phyloP scores from a whole-genome alignment of 2,888 invertebrate species.

The Morpho achilles region DNA sequence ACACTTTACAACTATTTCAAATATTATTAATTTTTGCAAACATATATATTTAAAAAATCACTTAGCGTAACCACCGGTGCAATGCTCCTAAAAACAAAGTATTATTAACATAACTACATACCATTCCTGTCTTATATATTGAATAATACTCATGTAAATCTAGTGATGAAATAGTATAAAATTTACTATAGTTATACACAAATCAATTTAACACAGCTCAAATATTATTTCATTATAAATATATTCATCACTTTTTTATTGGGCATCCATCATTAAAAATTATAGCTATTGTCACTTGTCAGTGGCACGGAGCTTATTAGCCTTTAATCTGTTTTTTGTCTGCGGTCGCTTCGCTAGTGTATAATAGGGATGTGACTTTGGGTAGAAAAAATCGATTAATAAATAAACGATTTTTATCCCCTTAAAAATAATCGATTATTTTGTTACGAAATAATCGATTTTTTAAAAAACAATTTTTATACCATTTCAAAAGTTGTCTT shows the following conservation, averaged over 20 bases:
- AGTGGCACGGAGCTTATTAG: too few species aligned
- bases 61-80: constrained; percentile 56
- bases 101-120: constrained; percentile 35
- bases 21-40: constrained; percentile 1
- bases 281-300: constrained; percentile 7
- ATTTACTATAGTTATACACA: constrained; percentile 37
- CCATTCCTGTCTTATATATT: constrained; percentile 48
- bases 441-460: too few species aligned
- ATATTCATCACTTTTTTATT: constrained; percentile 38
- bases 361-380: too few species aligned
- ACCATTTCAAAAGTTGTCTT: too few species aligned
- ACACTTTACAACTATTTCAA: background rate
- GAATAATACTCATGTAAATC: constrained; percentile 32
- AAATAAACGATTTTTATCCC: too few species aligned
- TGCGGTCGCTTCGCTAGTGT: too few species aligned
- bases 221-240: constrained; percentile 37
- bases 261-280: constrained; percentile 27
- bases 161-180: constrained; percentile 29
- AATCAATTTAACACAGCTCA: constrained; percentile 36
- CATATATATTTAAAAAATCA: constrained; percentile 18
- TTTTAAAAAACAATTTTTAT: too few species aligned
- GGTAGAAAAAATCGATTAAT: too few species aligned
- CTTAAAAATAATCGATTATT: too few species aligned
- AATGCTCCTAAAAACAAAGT: constrained; percentile 26
- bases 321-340: too few species aligned